These are phyloP conservation scores for Limnephilus marmoratus DNA, from an alignment of 2,888 invertebrate genomes.

Conservation along the genomic window DNA sequence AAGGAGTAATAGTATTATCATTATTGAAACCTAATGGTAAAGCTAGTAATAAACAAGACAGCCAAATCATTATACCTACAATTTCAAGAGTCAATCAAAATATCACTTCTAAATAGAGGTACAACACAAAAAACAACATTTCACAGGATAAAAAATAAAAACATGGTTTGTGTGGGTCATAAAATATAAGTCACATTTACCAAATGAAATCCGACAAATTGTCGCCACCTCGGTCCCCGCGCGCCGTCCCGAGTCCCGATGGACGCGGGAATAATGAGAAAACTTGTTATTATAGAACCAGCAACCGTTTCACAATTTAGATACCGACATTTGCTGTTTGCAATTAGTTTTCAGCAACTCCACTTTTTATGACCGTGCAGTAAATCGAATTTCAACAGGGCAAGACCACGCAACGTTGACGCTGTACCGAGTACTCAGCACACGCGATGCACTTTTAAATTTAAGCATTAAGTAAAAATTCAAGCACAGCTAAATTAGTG, in stretches of 20 bases:
- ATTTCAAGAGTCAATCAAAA: neutral
- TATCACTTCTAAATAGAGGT: too few relatives aligned
- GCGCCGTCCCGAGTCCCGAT: neutral
- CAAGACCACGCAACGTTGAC: neutral
- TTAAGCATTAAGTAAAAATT: neutral
- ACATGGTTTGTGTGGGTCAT: neutral
- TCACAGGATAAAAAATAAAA: neutral
- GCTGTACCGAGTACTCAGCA: neutral
- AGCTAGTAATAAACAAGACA: too few relatives aligned
- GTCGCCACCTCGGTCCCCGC: neutral
- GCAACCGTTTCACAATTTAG: slow-evolving; percentile 3
- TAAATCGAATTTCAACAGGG: slow-evolving; percentile 10
- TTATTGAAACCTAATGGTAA: too few relatives aligned
- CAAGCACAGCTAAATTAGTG: neutral
- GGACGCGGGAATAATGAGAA: slow-evolving; percentile 16
- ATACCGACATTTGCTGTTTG: slow-evolving; percentile 31
- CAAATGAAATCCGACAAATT: slow-evolving; percentile 3
- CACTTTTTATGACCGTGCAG: neutral
- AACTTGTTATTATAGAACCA: slow-evolving; percentile 27
- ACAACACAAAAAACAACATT: neutral
- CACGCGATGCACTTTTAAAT: neutral
- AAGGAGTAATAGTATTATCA: too few relatives aligned
- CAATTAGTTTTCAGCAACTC: slow-evolving; percentile 31
- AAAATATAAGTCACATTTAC: neutral
- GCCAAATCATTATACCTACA: too few relatives aligned